Conservation (phyloP, 2,888 invertebrate species). For the Gasteruption jaculator region DNA sequence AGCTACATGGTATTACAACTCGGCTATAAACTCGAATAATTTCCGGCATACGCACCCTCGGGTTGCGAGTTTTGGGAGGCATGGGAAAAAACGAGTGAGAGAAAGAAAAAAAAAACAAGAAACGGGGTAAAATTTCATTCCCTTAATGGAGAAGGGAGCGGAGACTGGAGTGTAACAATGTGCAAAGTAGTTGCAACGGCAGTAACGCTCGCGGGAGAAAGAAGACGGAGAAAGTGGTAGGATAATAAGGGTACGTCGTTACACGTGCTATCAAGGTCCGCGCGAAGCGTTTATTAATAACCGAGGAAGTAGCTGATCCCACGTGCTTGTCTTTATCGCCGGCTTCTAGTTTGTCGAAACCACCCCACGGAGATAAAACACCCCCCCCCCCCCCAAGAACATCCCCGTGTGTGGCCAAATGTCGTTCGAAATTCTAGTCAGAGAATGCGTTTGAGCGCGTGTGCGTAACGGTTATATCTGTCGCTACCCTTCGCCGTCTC, state of each 20-base stretch:
- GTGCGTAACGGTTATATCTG: conserved; percentile 41
- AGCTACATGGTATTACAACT: too few species aligned
- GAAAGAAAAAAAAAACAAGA: too few species aligned
- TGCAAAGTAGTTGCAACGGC: too few species aligned
- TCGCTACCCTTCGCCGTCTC: conserved; percentile 42
- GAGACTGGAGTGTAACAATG: conserved; percentile 24
- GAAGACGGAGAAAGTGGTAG: too few species aligned
- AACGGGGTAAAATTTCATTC: too few species aligned
- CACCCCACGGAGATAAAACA: too few species aligned
- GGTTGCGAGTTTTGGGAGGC: too few species aligned
- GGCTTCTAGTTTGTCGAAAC: too few species aligned
- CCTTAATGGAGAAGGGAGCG: conserved; percentile 23
- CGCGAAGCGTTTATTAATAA: conserved; percentile 31
- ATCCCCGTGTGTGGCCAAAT: conserved; percentile 18
- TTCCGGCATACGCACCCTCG: too few species aligned
- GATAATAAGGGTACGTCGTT: conserved; percentile 26
- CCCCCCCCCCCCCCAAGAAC: too few species aligned
- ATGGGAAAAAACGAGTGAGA: too few species aligned
- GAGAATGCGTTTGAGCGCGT: conserved; percentile 36
- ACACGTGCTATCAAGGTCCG: conserved; percentile 26
- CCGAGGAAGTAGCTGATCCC: conserved; percentile 24
- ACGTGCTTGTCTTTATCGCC: conserved; percentile 3
- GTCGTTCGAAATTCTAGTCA: conserved; percentile 27
- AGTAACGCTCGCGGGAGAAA: conserved; percentile 6
- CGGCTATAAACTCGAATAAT: too few species aligned